Evolutionary conservation across 2,113 vertebrate genomes (phyloP), one percentile per base, ranked within the genome.

Genomic region (Pelmatolapia mariae): DNA sequence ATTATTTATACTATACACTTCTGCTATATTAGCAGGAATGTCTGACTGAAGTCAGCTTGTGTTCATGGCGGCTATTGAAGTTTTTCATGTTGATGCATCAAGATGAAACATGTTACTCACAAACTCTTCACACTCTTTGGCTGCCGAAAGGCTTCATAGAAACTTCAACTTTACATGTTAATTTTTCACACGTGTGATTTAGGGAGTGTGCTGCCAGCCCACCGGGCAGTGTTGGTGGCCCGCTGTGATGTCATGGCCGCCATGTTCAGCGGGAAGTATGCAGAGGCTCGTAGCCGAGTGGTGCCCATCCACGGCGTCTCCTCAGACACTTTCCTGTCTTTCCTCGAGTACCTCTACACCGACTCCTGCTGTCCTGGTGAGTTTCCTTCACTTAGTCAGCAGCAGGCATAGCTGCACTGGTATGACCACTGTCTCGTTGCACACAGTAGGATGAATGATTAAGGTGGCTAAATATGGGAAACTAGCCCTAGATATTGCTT

Each of bases 161-260:
- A 53, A 31, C 15, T 29, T 18, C 43, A 76, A 47, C 8, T 63
- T 4, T 36, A 6, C 8, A n/a, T 87, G 78, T 90, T 66, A 19
- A 76, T 81, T 76, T 83, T 68, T 24, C 92, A 76, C 13, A 36
- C 3, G 16, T 86, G n/a, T n/a, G 10, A 85, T 88, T 5, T 68
- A 99, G 98, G 98, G 90, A 94, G 97, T 4, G 97, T 97, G 2
- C 95, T 99, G 71, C 98, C 98, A 29, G 98, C 98, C 47, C 98
- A 99, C 94, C 96, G 97, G 86, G 98, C 98, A 5, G 97, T 99
- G 87, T 95, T 99, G 88, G 97, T 98, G 80, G 98, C 98, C 6
- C 98, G 98, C 63, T 99, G 98, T 85, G 97, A 99, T 47, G 98
- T 99, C 83, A 99, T 99, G 98, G 98, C 98, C 3, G 98, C 98